These are phyloP conservation scores for Heliconius erato DNA, from an alignment of 2,888 invertebrate species.

Conservation along the genomic window DNA sequence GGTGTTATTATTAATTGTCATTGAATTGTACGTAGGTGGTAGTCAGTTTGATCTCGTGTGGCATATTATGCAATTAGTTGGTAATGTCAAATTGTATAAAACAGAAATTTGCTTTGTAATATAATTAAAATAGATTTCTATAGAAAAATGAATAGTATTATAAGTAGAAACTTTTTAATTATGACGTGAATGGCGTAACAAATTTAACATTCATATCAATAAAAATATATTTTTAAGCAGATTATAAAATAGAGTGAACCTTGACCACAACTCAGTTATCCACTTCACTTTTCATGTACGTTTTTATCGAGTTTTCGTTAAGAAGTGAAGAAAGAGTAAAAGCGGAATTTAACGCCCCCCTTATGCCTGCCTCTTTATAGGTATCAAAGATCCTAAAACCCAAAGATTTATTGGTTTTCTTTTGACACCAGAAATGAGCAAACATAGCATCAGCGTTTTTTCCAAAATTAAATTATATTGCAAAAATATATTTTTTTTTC, in stretches of 20 bases:
- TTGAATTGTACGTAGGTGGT: neutral
- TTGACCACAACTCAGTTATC: neutral
- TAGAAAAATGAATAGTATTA: neutral
- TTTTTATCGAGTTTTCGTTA: no score
- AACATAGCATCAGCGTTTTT: no score
- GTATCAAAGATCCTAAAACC: no score
- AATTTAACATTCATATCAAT: neutral
- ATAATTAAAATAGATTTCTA: neutral
- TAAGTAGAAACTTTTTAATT: neutral
- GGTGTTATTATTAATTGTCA: neutral
- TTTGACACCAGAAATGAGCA: no score
- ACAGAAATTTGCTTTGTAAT: neutral
- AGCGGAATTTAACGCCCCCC: no score
- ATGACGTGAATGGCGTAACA: neutral
- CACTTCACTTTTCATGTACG: neutral
- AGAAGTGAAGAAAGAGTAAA: no score
- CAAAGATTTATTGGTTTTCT: no score
- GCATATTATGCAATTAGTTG: neutral
- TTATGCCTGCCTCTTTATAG: no score
- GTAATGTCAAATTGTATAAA: neutral
- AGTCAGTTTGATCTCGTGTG: neutral
- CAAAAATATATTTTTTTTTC: no score
- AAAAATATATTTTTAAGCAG: neutral
- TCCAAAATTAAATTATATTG: no score
- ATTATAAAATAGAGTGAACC: neutral